phyloP scores from a whole-genome alignment of 2,113 vertebrate species.

The Physeter macrocephalus region DNA sequence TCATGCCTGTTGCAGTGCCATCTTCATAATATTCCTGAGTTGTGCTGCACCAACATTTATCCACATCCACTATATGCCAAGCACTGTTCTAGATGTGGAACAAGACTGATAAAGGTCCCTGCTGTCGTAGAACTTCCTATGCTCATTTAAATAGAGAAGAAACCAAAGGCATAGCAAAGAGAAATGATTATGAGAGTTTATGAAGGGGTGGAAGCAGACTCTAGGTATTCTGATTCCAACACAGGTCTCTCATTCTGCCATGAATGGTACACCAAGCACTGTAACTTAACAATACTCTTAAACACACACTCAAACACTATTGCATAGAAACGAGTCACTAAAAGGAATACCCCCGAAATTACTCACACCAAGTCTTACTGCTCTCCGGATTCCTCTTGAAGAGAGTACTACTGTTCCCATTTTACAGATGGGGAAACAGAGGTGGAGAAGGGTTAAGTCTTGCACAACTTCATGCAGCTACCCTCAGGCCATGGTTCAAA shows the following conservation, averaged over 20 bases:
- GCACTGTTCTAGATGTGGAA: neutral
- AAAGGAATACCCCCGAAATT: neutral
- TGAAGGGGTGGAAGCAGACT: neutral
- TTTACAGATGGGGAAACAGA: neutral
- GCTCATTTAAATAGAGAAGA: constrained; percentile 23
- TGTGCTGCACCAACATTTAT: neutral
- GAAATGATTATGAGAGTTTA: neutral
- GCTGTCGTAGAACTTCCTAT: neutral
- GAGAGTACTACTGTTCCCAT: neutral
- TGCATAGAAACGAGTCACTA: neutral
- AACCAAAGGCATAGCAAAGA: neutral
- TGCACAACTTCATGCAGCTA: neutral
- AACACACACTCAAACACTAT: neutral
- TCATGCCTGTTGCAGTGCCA: neutral
- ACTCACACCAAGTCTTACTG: neutral
- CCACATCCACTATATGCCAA: neutral
- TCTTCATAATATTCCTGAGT: neutral
- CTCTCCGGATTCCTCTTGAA: neutral
- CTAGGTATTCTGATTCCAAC: neutral
- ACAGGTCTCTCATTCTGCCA: neutral
- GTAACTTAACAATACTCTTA: neutral
- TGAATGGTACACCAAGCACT: neutral
- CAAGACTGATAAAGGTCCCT: neutral
- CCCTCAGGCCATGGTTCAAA: neutral
- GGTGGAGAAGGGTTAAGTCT: neutral